A percentile compares a stretch with the other conserved stretches of the same genome.
Conservation (phyloP, 53 echinoderm and acorn worm genomes). For the Paelopatides confundens region DNA sequence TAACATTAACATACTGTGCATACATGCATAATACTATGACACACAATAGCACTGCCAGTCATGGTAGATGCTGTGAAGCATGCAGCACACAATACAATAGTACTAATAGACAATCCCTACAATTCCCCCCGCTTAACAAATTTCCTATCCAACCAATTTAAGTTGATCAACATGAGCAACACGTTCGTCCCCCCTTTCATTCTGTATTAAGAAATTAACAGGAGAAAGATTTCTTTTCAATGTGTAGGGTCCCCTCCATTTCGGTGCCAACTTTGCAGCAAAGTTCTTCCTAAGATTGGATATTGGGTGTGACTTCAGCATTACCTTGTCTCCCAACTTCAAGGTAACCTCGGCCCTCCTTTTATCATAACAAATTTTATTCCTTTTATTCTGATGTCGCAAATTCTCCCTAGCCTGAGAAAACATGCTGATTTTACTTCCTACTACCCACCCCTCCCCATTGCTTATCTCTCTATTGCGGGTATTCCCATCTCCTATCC, state of each 20-base stretch:
- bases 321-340: slow-evolving; percentile 26
- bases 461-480: neutral
- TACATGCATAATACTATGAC: neutral
- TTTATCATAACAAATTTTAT: slow-evolving; percentile 42
- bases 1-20: too few relatives aligned
- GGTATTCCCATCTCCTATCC: neutral
- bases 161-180: neutral
- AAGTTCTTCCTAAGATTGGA: slow-evolving; percentile 54
- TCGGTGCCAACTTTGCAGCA: slow-evolving; percentile 57
- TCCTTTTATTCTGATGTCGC: neutral
- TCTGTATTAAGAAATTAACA: neutral
- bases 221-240: neutral
- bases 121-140: neutral
- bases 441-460: neutral
- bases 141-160: neutral
- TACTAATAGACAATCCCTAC: too few relatives aligned
- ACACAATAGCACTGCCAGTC: too few relatives aligned
- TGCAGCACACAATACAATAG: too few relatives aligned
- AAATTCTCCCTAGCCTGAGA: neutral
- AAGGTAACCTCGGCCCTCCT: neutral
- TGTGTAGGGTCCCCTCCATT: slow-evolving; percentile 45
- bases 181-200: neutral
- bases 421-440: neutral
- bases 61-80: too few relatives aligned
- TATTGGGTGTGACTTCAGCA: slow-evolving; percentile 43